Evolutionary conservation across 2,888 invertebrate species (phyloP).

Genomic region (Campopleginae sp.): DNA sequence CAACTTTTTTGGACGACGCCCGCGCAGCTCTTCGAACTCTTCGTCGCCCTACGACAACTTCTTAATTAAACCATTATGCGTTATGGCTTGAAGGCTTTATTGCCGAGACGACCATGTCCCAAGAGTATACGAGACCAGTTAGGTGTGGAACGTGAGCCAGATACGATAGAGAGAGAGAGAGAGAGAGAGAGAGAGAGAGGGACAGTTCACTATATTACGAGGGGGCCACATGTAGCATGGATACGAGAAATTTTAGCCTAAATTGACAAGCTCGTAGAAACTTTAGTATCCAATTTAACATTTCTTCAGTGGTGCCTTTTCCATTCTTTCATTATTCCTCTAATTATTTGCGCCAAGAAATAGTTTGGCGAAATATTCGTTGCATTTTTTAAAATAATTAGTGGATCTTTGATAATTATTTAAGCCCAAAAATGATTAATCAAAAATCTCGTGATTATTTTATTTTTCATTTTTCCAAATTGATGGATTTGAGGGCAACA

Average conservation of each 20-base stretch:
- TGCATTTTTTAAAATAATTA: too few species aligned
- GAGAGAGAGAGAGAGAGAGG: constrained; percentile 47
- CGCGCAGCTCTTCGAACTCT: constrained; percentile 41
- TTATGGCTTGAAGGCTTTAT: constrained; percentile 80
- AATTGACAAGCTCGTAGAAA: constrained; percentile 12
- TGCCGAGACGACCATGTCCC: constrained; percentile 70
- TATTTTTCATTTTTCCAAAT: too few species aligned
- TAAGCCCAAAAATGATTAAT: too few species aligned
- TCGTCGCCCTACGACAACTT: constrained; percentile 75
- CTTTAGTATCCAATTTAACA: not conserved
- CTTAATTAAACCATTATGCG: constrained; percentile 83
- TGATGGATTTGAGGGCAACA: too few species aligned
- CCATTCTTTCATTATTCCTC: not conserved
- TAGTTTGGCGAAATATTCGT: not conserved
- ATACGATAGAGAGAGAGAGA: constrained; percentile 58
- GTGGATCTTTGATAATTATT: too few species aligned
- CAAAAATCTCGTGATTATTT: too few species aligned
- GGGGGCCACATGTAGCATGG: constrained; percentile 34
- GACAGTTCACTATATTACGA: constrained; percentile 36
- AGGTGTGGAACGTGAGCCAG: constrained; percentile 45
- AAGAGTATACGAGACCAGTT: constrained; percentile 66
- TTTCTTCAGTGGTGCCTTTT: not conserved
- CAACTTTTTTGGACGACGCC: not conserved
- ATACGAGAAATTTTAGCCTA: not conserved
- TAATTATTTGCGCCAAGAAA: not conserved